Evolutionary conservation across 2,113 vertebrate species (phyloP), one percentile per base, ranked within the genome.

Genomic region (Rallus limicola): DNA sequence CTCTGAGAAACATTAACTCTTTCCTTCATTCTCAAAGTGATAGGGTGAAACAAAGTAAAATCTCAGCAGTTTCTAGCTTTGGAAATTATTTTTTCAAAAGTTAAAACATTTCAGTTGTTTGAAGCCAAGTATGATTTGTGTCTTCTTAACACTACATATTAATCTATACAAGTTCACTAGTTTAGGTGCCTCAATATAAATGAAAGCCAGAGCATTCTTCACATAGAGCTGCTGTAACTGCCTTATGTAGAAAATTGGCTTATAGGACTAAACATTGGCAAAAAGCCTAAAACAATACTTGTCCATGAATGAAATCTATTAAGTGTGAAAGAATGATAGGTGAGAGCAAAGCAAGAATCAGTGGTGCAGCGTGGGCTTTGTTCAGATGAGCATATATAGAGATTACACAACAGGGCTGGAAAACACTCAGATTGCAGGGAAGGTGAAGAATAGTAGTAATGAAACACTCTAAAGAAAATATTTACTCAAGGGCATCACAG

Each of bases 231-330:
- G 46, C 75, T 95, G 18, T 62, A 83, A 52, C 29, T 93, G 56
- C 52, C 71, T 86, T 42, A 13, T 86, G 25, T 20, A 83, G 88
- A 71, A 94, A 93, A 93, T 63, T 86, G 82, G 16, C 42, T 88
- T 71, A 33, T 50, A 72, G 75, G 50, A 75, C 58, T 78, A 88
- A 94, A 92, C 64, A 56, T 2, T 94, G 90, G 90, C 94, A 93
- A 95, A 95, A 96, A 86, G 85, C 88, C 90, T 88, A 90, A 95
- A 94, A 86, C 55, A 80, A 90, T 92, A 70, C 42, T 86, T 83
- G 58, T 64, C 56, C 68, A 48, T 56, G 82, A 80, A 90, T 80
- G 52, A 96, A 97, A 92, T 64, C 68, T 95, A 93, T 86, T 94
- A 94, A 93, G 29, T 1, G 0, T 83, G 56, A 78, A 94, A 96